These are phyloP conservation scores for Geotrupes spiniger DNA, from an alignment of 2,888 invertebrate species.

Conservation along the genomic window DNA sequence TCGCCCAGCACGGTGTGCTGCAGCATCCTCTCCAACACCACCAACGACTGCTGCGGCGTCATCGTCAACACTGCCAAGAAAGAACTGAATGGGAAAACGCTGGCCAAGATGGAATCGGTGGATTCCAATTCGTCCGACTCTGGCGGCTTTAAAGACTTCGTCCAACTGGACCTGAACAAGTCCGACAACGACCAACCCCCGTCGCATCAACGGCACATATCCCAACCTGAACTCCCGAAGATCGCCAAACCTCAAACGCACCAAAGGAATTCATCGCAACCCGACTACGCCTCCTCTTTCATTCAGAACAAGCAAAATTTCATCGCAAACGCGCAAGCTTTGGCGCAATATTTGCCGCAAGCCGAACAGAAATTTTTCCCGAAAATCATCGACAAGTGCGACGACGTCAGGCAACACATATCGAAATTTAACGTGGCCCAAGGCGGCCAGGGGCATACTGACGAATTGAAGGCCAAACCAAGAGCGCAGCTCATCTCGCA, in stretches of 20 bases:
- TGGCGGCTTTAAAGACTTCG: slow-evolving; percentile 51
- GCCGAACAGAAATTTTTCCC: slow-evolving; percentile 39
- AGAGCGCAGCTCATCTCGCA: slow-evolving; percentile 39
- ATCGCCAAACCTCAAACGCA: slow-evolving; percentile 38
- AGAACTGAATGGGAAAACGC: slow-evolving; percentile 41
- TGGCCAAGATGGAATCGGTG: slow-evolving; percentile 48
- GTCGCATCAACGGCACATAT: slow-evolving; percentile 43
- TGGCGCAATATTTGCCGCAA: slow-evolving; percentile 46
- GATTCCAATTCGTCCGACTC: slow-evolving; percentile 52
- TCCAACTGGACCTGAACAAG: slow-evolving; percentile 41
- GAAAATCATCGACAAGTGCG: slow-evolving; percentile 21
- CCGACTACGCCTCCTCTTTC: slow-evolving; percentile 34
- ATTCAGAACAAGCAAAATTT: slow-evolving; percentile 37
- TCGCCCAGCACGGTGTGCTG: slow-evolving; percentile 51
- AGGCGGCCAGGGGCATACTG: slow-evolving; percentile 27
- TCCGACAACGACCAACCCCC: slow-evolving; percentile 15
- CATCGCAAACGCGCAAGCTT: slow-evolving; percentile 45
- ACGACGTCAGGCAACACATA: slow-evolving; percentile 21
- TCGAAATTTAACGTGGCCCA: slow-evolving; percentile 26
- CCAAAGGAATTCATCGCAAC: slow-evolving; percentile 43
- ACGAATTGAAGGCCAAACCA: slow-evolving; percentile 31
- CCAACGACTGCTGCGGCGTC: slow-evolving; percentile 51
- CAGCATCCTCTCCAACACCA: slow-evolving; percentile 48
- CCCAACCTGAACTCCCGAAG: slow-evolving; percentile 44
- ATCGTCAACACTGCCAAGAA: slow-evolving; percentile 44